These are phyloP conservation scores for Ridgeia piscesae DNA, from an alignment of 1,140 invertebrate genomes.

Conservation along the genomic window DNA sequence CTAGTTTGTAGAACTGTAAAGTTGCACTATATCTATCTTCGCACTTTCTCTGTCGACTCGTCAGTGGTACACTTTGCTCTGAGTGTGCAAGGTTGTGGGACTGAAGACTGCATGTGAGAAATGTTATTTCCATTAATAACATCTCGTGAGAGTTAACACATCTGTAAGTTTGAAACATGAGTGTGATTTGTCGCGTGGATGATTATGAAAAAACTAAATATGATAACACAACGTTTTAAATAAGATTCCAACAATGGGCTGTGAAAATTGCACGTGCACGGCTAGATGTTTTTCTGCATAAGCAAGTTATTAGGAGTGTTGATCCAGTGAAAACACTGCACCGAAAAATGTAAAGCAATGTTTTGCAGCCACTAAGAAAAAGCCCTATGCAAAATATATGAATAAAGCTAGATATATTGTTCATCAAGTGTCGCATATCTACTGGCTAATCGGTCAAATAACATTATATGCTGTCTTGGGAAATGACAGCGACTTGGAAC, in stretches of 20 bases:
- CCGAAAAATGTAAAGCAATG: not conserved
- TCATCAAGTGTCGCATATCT: not conserved
- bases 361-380: not conserved
- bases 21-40: not conserved
- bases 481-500: not conserved
- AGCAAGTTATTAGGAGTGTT: no score
- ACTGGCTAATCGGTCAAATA: not conserved
- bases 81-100: not conserved
- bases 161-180: not conserved
- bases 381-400: not conserved
- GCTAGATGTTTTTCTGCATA: not conserved
- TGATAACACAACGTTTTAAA: not conserved
- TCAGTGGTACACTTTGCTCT: not conserved
- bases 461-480: not conserved
- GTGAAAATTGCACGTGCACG: not conserved
- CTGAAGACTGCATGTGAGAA: not conserved
- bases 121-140: not conserved
- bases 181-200: not conserved
- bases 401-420: not conserved
- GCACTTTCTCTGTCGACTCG: not conserved
- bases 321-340: not conserved
- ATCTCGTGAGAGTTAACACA: not conserved
- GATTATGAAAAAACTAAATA: not conserved
- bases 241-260: not conserved
- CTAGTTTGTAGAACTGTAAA: conserved; percentile 4